phyloP scores from a whole-genome alignment of 2,797 vertebrate genomes.

The Pseudochirops corinnae region DNA sequence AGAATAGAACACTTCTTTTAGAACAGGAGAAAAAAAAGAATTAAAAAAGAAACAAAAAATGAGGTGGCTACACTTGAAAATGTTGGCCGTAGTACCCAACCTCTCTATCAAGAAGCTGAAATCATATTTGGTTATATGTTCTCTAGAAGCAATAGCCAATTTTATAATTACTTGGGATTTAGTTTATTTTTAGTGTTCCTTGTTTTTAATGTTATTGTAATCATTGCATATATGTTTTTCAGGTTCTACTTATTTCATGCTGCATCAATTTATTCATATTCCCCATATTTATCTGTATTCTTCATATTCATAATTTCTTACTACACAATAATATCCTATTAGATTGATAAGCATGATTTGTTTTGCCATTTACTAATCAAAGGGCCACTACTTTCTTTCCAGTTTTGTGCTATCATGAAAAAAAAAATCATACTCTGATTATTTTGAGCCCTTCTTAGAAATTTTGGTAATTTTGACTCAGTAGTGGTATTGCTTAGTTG shows the following conservation, averaged over 20 bases:
- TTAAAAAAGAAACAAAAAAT: background rate
- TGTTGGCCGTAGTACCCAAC: background rate
- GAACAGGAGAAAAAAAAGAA: background rate
- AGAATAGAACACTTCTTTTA: background rate
- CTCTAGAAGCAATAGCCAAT: background rate
- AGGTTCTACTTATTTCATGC: background rate
- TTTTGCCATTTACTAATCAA: background rate
- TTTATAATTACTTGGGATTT: background rate
- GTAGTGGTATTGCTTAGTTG: background rate
- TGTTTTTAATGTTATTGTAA: background rate
- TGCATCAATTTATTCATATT: background rate
- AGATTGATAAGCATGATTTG: background rate
- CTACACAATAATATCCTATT: too few relatives aligned
- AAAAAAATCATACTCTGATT: background rate
- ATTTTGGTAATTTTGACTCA: background rate
- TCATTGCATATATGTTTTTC: background rate
- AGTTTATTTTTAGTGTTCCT: background rate
- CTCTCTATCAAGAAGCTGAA: background rate
- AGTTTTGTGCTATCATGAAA: background rate
- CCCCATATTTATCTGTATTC: background rate
- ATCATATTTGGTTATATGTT: background rate
- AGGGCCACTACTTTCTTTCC: fast-evolving
- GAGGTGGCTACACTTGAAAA: background rate
- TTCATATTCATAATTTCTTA: background rate
- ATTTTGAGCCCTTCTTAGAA: background rate